Conservation (phyloP, 2,113 vertebrate genomes). For the Lanius collurio region DNA sequence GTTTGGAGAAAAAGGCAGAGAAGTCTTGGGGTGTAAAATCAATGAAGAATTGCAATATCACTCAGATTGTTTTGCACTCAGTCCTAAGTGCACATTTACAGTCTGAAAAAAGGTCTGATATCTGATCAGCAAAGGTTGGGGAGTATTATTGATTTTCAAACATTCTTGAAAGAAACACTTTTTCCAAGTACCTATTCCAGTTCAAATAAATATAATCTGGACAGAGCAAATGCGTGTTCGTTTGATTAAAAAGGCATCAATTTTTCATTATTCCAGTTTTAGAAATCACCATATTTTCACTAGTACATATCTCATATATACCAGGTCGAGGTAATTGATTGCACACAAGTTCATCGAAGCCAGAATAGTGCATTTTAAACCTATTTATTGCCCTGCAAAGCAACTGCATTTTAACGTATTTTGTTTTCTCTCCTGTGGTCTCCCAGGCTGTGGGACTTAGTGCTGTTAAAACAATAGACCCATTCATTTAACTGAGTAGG, state of each 20-base stretch:
- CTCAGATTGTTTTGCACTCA: background rate
- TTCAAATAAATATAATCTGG: background rate
- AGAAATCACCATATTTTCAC: conserved; percentile 14
- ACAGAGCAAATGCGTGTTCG: background rate
- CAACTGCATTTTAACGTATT: background rate
- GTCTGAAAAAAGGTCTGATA: background rate
- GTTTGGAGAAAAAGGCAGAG: background rate
- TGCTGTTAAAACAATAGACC: conserved; percentile 14
- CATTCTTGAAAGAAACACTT: background rate
- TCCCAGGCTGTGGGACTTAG: background rate
- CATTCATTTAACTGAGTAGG: conserved; percentile 45
- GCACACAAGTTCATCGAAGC: background rate
- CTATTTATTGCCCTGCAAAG: conserved; percentile 34
- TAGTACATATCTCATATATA: background rate
- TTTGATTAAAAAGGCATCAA: conserved; percentile 17
- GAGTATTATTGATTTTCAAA: conserved; percentile 23
- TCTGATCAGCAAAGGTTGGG: background rate
- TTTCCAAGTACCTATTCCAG: background rate
- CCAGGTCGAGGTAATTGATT: conserved; percentile 12
- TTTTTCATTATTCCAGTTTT: conserved; percentile 25
- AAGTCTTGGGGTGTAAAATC: background rate
- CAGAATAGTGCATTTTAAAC: conserved; percentile 32
- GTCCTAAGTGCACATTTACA: background rate
- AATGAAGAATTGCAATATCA: background rate
- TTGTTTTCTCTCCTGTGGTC: background rate